Base-by-base conservation (phyloP, 1,140 invertebrate species). In the Polypedilum vanderplanki region DNA sequence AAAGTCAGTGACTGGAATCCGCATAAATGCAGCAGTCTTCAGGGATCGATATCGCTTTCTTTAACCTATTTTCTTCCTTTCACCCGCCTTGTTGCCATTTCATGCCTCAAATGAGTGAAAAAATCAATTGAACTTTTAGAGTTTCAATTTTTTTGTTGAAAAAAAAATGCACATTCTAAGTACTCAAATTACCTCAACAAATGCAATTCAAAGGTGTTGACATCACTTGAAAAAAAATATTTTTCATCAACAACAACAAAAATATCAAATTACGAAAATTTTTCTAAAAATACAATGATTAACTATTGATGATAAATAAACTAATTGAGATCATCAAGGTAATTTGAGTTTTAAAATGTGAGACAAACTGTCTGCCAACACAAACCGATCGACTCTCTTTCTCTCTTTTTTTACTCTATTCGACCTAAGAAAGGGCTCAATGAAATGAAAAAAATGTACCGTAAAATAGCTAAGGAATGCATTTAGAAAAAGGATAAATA, bases 1-100 rank as follows among this genome's bases (percentile, higher is more conserved):
- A 70, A 70, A 20, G 65, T 70, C 65, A 70, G 65, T 70, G 65
- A 70, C 65, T 70, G 65, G 65, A 70, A 70, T 18, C 65, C 65
- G 8, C 17, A 18, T 20, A 18, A 70, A 70, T 70, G 65, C 65
- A 70, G 18, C 8, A 46, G 15, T 46, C 41, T 46, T 12, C 41
- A 46, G 24, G 24, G 24, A 46, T 46, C 46, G n/a, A 57, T 57
- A 57, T 57, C n/a, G 46, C 46, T 57, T 70, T 70, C 65, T 20
- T 20, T 70, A 70, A 70, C 65, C 65, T 70, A 70, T 70, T 70
- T 67, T 67, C 17, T 18, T 70, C 18, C 65, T 9, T 33, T 57
- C 46, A 57, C 12, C 46, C 46, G 46, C 46, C 46, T 57, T 57
- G 46, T n/a, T 70, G 65, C 65, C 20, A 22, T 70, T 22, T 70